Percentiles rank a stretch among this genome's conserved stretches.
These are phyloP conservation scores for Sesamia nonagrioides DNA, from an alignment of 1,140 invertebrate species.

Conservation along the genomic window DNA sequence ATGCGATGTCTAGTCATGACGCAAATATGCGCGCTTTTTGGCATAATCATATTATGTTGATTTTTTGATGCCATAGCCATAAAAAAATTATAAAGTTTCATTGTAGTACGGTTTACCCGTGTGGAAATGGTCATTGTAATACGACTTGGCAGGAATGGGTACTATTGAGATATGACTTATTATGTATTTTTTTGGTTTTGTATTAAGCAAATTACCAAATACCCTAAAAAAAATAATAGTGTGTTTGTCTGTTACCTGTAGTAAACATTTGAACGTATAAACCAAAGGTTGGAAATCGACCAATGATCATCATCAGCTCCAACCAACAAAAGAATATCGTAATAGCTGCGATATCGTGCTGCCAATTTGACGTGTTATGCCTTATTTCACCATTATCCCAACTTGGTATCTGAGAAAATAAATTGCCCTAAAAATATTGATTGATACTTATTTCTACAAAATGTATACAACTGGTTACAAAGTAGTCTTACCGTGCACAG, in stretches of 20 bases:
- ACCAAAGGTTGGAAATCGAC: conserved; percentile 94
- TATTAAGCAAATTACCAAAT: no score
- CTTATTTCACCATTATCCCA: conserved; percentile 74
- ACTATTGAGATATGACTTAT: no score
- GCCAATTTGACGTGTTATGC: conserved; percentile 88
- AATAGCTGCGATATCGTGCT: conserved; percentile 93
- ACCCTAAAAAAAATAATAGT: no score
- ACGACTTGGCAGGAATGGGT: no score
- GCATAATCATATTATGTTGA: no score
- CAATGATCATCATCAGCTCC: conserved; percentile 94
- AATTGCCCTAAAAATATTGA: conserved; percentile 35
- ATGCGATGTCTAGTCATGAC: no score
- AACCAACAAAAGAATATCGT: conserved; percentile 93
- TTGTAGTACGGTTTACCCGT: no score
- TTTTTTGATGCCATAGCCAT: no score
- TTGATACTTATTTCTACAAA: not conserved
- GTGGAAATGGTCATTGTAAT: no score
- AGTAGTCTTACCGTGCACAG: conserved; percentile 87
- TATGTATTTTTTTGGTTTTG: no score
- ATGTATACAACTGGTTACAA: not conserved
- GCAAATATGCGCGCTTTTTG: no score
- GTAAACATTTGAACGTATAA: conserved; percentile 96
- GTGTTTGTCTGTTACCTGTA: conserved; percentile 82
- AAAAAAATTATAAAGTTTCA: no score
- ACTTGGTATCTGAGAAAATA: conserved; percentile 73